phyloP scores from a whole-genome alignment of 2,888 invertebrate species.

The Eucera pruinosa region DNA sequence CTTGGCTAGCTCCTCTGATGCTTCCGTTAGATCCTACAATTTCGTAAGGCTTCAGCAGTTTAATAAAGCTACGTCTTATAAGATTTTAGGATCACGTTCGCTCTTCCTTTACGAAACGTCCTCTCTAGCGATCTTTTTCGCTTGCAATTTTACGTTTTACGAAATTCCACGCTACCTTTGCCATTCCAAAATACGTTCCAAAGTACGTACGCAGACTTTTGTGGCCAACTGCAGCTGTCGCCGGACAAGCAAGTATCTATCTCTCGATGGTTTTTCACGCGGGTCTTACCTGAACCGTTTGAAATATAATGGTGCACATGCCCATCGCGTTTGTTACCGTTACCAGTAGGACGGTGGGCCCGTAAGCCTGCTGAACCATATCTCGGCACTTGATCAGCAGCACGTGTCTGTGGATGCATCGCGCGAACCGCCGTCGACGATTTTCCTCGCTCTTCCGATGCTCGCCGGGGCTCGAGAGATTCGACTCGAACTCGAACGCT shows the following conservation, averaged over 20 bases:
- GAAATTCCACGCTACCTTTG: too few relatives aligned
- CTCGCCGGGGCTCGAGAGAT: conserved; percentile 23
- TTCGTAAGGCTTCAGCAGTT: too few relatives aligned
- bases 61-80: too few relatives aligned
- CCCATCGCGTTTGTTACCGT: conserved; percentile 67
- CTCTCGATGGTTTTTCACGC: not conserved
- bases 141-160: too few relatives aligned
- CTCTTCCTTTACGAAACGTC: too few relatives aligned
- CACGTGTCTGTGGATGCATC: conserved; percentile 56
- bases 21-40: too few relatives aligned
- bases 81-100: too few relatives aligned
- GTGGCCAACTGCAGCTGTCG: too few relatives aligned
- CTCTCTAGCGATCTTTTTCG: too few relatives aligned
- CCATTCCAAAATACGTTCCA: too few relatives aligned
- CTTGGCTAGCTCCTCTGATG: too few relatives aligned
- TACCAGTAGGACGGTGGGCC: conserved; percentile 69
- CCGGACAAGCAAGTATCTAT: not conserved
- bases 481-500: conserved; percentile 52
- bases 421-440: conserved; percentile 39
- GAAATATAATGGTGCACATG: conserved; percentile 72
- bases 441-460: conserved; percentile 27
- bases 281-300: conserved; percentile 62
- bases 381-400: conserved; percentile 55
- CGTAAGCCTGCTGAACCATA: conserved; percentile 67
- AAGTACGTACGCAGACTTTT: too few relatives aligned